Conservation (phyloP, 1,140 invertebrate species). For the Nymphalis io region DNA sequence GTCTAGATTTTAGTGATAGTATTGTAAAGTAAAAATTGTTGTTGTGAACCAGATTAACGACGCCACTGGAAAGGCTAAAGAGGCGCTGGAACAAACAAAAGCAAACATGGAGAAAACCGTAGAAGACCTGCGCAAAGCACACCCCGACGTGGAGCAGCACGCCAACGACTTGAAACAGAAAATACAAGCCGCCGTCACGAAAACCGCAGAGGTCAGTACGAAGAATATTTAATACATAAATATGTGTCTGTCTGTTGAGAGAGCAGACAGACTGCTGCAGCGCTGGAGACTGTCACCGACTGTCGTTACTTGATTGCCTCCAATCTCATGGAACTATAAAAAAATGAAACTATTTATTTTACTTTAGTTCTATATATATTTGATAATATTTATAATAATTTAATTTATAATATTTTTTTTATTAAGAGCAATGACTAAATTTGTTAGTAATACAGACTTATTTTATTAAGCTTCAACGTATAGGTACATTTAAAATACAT, state of each 20-base stretch:
- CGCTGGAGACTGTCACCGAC: too few relatives aligned
- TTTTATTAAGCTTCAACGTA: too few relatives aligned
- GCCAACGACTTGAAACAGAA: conserved; percentile 54
- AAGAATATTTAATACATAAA: background rate
- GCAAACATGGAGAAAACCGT: conserved; percentile 54
- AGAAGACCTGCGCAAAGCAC: conserved; percentile 58
- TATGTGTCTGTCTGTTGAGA: background rate
- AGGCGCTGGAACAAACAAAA: conserved; percentile 54
- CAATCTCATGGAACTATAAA: too few relatives aligned
- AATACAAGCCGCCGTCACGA: conserved; percentile 59
- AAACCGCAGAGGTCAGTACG: conserved; percentile 37
- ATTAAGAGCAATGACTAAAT: too few relatives aligned
- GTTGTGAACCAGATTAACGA: conserved; percentile 52
- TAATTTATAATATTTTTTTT: too few relatives aligned
- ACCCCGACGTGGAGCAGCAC: conserved; percentile 71
- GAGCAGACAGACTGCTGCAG: too few relatives aligned
- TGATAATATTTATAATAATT: too few relatives aligned
- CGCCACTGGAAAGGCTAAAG: conserved; percentile 71
- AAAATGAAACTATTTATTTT: too few relatives aligned
- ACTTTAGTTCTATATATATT: too few relatives aligned
- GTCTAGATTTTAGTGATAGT: background rate
- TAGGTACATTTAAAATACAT: too few relatives aligned
- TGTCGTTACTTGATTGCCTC: too few relatives aligned
- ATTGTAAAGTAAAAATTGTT: background rate
- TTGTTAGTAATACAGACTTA: too few relatives aligned